Percentiles rank a stretch among this genome's conserved stretches.
These are phyloP conservation scores for Rallus limicola DNA, from an alignment of 2,113 vertebrate species.

Conservation along the genomic window DNA sequence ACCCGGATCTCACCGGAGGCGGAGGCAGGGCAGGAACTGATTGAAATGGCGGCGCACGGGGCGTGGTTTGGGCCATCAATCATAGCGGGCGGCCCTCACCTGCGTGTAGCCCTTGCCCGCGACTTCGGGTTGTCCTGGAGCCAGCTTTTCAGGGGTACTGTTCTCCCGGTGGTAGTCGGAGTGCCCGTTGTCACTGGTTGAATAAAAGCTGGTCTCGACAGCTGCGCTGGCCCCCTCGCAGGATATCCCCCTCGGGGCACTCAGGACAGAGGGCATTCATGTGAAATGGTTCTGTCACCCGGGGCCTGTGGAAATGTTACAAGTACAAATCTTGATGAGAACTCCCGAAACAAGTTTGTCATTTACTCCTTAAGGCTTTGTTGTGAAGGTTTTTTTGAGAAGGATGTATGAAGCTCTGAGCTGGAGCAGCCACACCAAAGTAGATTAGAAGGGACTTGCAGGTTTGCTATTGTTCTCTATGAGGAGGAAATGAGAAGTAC, in stretches of 20 bases:
- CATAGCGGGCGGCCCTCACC: accelerated
- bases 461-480: neutral
- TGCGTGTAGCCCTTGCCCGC: accelerated
- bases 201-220: neutral
- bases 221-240: neutral
- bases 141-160: accelerated
- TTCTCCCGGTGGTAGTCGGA: accelerated
- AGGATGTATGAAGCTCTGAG: neutral
- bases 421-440: neutral
- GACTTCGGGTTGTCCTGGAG: accelerated
- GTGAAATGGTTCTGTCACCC: neutral
- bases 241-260: neutral
- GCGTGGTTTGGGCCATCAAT: accelerated
- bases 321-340: no score
- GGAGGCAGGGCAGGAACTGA: no score
- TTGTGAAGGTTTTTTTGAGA: neutral
- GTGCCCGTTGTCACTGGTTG: accelerated
- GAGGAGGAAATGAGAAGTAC: neutral
- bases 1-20: neutral
- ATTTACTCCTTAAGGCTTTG: neutral
- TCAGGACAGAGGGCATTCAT: accelerated
- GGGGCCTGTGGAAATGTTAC: neutral
- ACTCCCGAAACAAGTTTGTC: neutral
- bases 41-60: neutral
- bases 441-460: neutral